Conservation (phyloP, 2,888 invertebrate species). For the Cephalotes varians region DNA sequence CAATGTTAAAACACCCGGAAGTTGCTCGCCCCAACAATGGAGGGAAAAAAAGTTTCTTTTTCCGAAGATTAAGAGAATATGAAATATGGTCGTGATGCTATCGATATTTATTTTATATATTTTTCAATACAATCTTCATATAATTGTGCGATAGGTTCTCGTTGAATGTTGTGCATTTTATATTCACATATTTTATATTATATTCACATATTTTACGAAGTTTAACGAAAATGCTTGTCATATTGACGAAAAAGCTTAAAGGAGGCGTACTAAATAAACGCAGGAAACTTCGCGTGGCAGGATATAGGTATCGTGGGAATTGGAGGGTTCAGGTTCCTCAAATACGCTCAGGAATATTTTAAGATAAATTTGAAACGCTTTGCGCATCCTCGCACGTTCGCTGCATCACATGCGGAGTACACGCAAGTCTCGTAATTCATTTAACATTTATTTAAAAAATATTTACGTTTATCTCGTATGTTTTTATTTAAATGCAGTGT, state of each 20-base stretch:
- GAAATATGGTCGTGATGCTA: background rate
- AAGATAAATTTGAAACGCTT: constrained; percentile 39
- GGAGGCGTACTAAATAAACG: constrained; percentile 23
- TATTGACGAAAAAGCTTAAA: constrained; percentile 32
- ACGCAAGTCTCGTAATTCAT: background rate
- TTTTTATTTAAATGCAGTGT: background rate
- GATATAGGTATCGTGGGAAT: constrained; percentile 20
- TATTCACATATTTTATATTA: constrained; percentile 3
- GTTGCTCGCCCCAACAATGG: constrained; percentile 6
- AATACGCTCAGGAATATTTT: constrained; percentile 8
- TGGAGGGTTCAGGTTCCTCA: constrained; percentile 17
- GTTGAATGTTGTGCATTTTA: background rate
- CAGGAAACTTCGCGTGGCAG: background rate
- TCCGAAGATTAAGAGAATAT: background rate
- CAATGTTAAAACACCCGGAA: constrained; percentile 16
- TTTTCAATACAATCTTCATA: background rate
- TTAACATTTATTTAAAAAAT: background rate
- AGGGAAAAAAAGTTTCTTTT: constrained; percentile 21
- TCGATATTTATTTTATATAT: background rate
- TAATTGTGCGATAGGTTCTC: constrained; percentile 5
- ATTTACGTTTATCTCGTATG: background rate
- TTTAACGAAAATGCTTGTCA: constrained; percentile 54
- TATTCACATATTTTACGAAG: constrained; percentile 40
- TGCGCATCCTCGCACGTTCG: background rate
- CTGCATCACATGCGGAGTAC: background rate